A percentile compares a stretch with the other conserved stretches of the same genome.
These are phyloP conservation scores for Brienomyrus longianalis DNA, from an alignment of 2,113 vertebrate genomes.

Conservation along the genomic window DNA sequence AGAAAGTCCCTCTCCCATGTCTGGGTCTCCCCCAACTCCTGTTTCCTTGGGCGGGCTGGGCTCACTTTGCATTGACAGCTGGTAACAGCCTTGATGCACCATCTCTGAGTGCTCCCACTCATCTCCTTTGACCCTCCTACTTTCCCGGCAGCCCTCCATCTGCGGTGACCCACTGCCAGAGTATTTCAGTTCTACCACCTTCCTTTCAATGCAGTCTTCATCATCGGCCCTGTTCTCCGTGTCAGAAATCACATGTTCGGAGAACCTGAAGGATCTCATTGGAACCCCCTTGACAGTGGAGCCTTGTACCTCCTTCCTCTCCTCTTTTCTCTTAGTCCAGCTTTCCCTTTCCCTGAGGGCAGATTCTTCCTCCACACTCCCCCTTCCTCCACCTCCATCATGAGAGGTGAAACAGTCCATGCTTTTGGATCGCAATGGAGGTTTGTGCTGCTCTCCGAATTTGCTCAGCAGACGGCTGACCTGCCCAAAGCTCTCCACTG, in stretches of 20 bases:
- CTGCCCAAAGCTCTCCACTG: slow-evolving; percentile 48
- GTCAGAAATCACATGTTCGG: slow-evolving; percentile 39
- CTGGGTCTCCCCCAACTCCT: neutral
- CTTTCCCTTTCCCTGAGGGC: slow-evolving; percentile 31
- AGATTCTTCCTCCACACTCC: slow-evolving; percentile 8
- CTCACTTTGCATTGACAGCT: neutral
- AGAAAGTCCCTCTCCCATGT: slow-evolving; percentile 17
- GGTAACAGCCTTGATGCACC: neutral
- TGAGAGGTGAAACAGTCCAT: slow-evolving; percentile 54
- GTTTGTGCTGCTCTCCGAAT: slow-evolving; percentile 57
- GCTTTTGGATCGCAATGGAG: slow-evolving; percentile 62
- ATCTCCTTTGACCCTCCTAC: slow-evolving; percentile 26
- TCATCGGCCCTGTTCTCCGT: slow-evolving; percentile 32
- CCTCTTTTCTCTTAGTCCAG: neutral
- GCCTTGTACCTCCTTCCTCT: slow-evolving; percentile 18
- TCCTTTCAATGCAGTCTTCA: slow-evolving; percentile 20
- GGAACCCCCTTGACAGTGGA: slow-evolving; percentile 33
- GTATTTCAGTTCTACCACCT: slow-evolving; percentile 27
- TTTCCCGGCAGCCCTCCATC: neutral
- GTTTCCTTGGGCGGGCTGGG: slow-evolving; percentile 29
- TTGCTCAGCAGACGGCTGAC: slow-evolving; percentile 66
- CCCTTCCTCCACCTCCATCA: slow-evolving; percentile 34
- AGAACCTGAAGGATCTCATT: slow-evolving; percentile 59
- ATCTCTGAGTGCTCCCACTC: slow-evolving; percentile 11
- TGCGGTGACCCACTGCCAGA: slow-evolving; percentile 31